Evolutionary conservation across 2,113 vertebrate species (phyloP).

Genomic region (Oncorhynchus clarkii): DNA sequence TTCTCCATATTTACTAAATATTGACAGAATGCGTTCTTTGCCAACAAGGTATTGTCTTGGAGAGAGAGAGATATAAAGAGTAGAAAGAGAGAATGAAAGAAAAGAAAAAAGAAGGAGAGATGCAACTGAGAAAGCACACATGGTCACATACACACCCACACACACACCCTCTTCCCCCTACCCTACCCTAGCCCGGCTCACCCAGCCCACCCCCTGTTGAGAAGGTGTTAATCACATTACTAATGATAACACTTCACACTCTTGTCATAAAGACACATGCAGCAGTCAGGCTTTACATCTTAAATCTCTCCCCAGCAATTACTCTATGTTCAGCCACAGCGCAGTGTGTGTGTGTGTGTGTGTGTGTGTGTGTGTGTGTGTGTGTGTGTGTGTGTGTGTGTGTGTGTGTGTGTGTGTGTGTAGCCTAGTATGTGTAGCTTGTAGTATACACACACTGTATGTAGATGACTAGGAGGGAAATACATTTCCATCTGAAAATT

Average conservation of each 20-base stretch:
- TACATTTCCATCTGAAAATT: neutral
- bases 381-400: neutral
- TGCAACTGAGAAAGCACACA: neutral
- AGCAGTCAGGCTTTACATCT: neutral
- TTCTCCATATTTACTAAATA: neutral
- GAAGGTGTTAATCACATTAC: conserved; percentile 63
- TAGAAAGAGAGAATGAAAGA: neutral
- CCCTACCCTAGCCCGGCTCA: neutral
- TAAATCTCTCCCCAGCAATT: conserved; percentile 23
- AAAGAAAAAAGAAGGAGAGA: neutral
- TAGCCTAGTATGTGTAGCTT: neutral
- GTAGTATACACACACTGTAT: no score
- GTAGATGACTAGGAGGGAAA: no score
- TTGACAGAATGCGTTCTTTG: no score
- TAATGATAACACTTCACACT: conserved; percentile 60
- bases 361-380: neutral
- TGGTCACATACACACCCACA: neutral
- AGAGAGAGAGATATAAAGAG: neutral
- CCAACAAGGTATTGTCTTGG: no score
- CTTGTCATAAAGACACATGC: conserved; percentile 29
- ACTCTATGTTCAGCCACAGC: conserved; percentile 1
- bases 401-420: neutral
- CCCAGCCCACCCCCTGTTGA: neutral
- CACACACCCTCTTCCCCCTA: neutral
- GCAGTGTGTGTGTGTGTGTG: neutral